These are phyloP conservation scores for Harlomillsia oculata DNA, from an alignment of 1,140 invertebrate genomes.

Conservation along the genomic window DNA sequence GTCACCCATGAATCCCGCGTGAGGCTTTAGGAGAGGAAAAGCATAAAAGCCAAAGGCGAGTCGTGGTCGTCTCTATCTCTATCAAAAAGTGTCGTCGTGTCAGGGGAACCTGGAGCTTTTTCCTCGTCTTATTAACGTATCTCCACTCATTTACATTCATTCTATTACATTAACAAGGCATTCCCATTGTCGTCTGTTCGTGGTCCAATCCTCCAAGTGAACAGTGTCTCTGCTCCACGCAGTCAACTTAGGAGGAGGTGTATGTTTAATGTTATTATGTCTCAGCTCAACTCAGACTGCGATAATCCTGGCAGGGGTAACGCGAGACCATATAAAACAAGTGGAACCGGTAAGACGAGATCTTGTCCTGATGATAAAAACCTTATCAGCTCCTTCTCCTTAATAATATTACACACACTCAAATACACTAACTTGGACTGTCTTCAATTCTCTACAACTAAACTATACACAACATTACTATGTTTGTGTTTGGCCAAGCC, in stretches of 20 bases:
- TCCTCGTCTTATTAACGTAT: no score
- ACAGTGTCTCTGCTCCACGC: no score
- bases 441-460: not conserved
- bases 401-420: not conserved
- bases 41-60: no score
- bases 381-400: constrained; percentile 4
- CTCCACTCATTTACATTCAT: constrained; percentile 14
- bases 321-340: constrained; percentile 27
- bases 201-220: no score
- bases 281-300: not conserved
- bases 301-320: constrained; percentile 19
- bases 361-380: constrained; percentile 26
- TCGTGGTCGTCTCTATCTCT: no score
- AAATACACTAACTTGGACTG: not conserved
- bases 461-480: constrained; percentile 7
- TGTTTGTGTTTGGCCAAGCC: no score
- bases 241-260: no score
- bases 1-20: no score
- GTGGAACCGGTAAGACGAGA: constrained; percentile 36
- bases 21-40: no score
- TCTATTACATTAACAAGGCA: constrained; percentile 11
- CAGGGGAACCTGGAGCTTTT: no score
- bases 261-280: not conserved
- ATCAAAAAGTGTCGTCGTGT: no score
- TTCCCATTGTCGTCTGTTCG: constrained; percentile 12